Evolutionary conservation across 2,113 vertebrate species (phyloP).

Genomic region (Oenanthe oenanthe): DNA sequence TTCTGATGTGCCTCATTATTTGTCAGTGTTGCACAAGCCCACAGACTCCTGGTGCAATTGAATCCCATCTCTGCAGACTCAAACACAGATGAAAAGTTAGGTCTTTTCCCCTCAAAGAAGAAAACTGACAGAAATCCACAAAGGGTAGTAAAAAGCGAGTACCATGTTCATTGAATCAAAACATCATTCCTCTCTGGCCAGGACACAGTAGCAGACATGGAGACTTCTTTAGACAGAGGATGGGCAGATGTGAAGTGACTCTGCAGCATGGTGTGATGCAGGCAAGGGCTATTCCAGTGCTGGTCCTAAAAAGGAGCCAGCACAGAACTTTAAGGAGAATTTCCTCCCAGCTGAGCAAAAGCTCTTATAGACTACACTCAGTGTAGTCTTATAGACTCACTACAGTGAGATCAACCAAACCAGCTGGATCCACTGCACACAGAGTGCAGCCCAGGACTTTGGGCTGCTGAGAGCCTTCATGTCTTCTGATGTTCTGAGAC

Average conservation of each 20-base stretch:
- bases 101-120: too few species aligned
- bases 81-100: not conserved
- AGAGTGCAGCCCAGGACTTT: not conserved
- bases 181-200: not conserved
- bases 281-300: not conserved
- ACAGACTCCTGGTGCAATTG: not conserved
- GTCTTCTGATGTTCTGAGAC: not conserved
- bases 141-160: not conserved
- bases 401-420: not conserved
- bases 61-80: not conserved
- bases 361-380: not conserved
- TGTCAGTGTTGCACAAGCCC: accelerated
- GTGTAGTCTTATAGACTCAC: not conserved
- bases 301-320: conserved; percentile 3
- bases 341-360: not conserved
- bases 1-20: not conserved
- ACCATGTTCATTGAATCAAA: not conserved
- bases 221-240: not conserved
- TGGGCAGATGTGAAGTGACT: not conserved
- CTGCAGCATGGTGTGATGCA: not conserved
- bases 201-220: not conserved
- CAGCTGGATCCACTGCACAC: not conserved
- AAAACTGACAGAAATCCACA: not conserved
- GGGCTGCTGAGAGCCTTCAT: not conserved
- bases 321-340: not conserved